Conservation (phyloP, 2,113 vertebrate species). For the Sorex fumeus region DNA sequence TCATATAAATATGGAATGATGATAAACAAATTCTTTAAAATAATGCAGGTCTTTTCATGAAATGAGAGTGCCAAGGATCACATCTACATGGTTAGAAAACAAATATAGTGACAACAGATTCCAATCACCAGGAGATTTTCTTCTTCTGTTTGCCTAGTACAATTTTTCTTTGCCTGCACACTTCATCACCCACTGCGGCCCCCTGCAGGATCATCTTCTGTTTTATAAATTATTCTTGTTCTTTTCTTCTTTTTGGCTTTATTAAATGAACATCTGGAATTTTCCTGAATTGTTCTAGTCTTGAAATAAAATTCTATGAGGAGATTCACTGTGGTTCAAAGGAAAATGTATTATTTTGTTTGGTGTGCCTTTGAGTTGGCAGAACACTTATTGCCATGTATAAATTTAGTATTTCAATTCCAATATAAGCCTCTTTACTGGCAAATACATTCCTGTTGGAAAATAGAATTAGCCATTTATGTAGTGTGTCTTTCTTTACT, state of each 20-base stretch:
- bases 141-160: conserved; percentile 39
- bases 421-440: conserved; percentile 36
- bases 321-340: conserved; percentile 77
- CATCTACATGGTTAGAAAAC: background rate
- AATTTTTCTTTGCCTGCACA: conserved; percentile 58
- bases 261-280: conserved; percentile 83
- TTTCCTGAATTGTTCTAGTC: conserved; percentile 81
- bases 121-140: conserved; percentile 16
- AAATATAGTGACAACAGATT: conserved; percentile 45
- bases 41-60: conserved; percentile 17
- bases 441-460: conserved; percentile 49
- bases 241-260: conserved; percentile 79
- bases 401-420: conserved; percentile 61
- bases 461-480: conserved; percentile 63
- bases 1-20: conserved; percentile 61
- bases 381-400: conserved; percentile 60
- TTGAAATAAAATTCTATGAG: conserved; percentile 84
- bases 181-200: conserved; percentile 52
- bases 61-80: conserved; percentile 40
- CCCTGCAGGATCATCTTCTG: conserved; percentile 77
- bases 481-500: conserved; percentile 39
- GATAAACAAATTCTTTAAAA: conserved; percentile 52
- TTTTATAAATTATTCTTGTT: conserved; percentile 81
- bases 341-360: conserved; percentile 72
- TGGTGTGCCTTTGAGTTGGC: conserved; percentile 66